These are phyloP conservation scores for Brachionichthys hirsutus DNA, from an alignment of 2,113 vertebrate genomes.

Conservation along the genomic window DNA sequence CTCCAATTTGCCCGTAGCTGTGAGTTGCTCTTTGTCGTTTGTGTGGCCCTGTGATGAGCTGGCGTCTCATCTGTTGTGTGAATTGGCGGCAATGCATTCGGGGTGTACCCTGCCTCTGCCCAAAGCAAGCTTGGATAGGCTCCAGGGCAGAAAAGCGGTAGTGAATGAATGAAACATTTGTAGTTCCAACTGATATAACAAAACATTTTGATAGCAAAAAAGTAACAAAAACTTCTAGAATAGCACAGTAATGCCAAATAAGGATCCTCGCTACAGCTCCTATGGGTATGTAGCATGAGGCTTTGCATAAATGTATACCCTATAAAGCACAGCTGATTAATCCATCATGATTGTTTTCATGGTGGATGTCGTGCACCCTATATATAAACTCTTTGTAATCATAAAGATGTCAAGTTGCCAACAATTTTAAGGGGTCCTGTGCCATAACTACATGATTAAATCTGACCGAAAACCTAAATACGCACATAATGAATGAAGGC, in stretches of 20 bases:
- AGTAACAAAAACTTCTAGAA: constrained; percentile 4
- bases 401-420: constrained; percentile 29
- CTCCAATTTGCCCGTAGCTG: too few relatives aligned
- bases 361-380: constrained; percentile 22
- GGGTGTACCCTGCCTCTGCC: too few relatives aligned
- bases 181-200: too few relatives aligned
- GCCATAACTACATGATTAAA: constrained; percentile 29
- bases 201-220: too few relatives aligned
- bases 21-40: too few relatives aligned
- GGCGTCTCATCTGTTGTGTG: too few relatives aligned
- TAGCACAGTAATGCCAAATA: constrained; percentile 26
- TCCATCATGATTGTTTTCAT: constrained; percentile 50
- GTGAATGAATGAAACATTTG: too few relatives aligned
- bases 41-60: too few relatives aligned
- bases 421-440: constrained; percentile 21
- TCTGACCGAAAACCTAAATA: constrained; percentile 54
- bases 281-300: constrained; percentile 44
- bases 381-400: constrained; percentile 39
- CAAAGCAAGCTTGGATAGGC: too few relatives aligned
- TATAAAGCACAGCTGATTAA: constrained; percentile 52
- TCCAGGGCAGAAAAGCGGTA: too few relatives aligned
- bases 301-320: constrained; percentile 40
- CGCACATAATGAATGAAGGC: constrained; percentile 45
- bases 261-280: constrained; percentile 22
- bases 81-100: too few relatives aligned